Conservation (phyloP, 2,888 invertebrate genomes). For the Thyatira batis region DNA sequence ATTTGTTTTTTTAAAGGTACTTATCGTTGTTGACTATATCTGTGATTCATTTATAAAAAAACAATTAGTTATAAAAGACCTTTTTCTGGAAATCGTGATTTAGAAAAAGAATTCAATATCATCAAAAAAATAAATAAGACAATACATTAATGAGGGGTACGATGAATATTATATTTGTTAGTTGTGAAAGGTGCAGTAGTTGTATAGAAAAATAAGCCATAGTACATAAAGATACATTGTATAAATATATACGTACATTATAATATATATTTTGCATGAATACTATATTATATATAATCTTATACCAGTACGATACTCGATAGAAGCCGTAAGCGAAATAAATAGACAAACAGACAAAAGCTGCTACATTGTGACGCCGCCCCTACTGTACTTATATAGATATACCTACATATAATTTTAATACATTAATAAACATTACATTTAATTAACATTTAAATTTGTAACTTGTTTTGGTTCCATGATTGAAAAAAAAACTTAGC, state of each 20-base stretch:
- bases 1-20: no score
- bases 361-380: constrained; percentile 2
- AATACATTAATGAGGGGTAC: neutral
- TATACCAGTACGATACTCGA: neutral
- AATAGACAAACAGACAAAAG: constrained; percentile 4
- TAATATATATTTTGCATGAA: neutral
- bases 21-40: no score
- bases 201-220: neutral
- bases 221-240: neutral
- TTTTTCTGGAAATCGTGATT: no score
- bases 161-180: constrained; percentile 2
- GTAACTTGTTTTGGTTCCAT: no score
- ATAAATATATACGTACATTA: neutral
- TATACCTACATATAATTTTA: no score
- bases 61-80: no score
- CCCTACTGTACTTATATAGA: no score
- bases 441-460: no score
- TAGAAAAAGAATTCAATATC: no score
- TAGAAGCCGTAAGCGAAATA: neutral
- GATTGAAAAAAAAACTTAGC: no score
- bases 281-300: neutral
- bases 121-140: neutral
- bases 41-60: no score
- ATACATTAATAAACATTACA: no score
- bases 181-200: neutral